Percentiles rank a stretch among this genome's conserved stretches.
phyloP scores from a whole-genome alignment of 2,113 vertebrate species.

The Paraplagusia blochii region DNA sequence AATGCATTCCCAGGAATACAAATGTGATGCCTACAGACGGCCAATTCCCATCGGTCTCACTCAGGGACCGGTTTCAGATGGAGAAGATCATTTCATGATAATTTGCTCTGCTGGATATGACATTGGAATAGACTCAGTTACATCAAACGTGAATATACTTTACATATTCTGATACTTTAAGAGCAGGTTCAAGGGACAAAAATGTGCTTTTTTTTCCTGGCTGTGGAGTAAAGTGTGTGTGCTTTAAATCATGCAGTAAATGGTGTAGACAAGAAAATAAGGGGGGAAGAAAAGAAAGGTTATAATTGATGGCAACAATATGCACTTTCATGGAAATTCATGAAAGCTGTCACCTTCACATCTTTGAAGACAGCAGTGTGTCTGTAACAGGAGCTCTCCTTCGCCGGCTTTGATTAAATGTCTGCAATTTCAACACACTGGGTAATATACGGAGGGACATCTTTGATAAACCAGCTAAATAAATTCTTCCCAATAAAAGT shows the following conservation, averaged over 20 bases:
- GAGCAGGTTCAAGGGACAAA: conserved; percentile 1
- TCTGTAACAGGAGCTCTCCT: conserved; percentile 67
- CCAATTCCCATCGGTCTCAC: conserved; percentile 48
- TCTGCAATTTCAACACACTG: conserved; percentile 44
- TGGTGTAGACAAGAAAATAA: conserved; percentile 34
- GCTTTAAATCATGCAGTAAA: conserved; percentile 42
- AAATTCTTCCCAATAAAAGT: conserved; percentile 76
- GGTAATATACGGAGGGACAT: conserved; percentile 68
- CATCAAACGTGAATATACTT: conserved; percentile 51
- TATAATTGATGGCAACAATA: conserved; percentile 65
- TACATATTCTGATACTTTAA: conserved; percentile 52
- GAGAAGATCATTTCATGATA: conserved; percentile 56
- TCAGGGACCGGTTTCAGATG: conserved; percentile 49
- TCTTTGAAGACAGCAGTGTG: conserved; percentile 70
- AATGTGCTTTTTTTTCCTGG: conserved; percentile 15
- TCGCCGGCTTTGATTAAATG: conserved; percentile 58
- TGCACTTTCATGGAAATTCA: conserved; percentile 61
- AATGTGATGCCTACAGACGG: conserved; percentile 39
- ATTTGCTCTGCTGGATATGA: conserved; percentile 50
- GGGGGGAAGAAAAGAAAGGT: conserved; percentile 18
- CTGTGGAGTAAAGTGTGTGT: conserved; percentile 5
- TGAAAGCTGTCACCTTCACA: conserved; percentile 66
- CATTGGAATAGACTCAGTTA: conserved; percentile 31
- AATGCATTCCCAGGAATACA: conserved; percentile 48
- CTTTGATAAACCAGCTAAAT: conserved; percentile 69